phyloP scores from a whole-genome alignment of 1,140 invertebrate genomes.

The Helicoverpa armigera region DNA sequence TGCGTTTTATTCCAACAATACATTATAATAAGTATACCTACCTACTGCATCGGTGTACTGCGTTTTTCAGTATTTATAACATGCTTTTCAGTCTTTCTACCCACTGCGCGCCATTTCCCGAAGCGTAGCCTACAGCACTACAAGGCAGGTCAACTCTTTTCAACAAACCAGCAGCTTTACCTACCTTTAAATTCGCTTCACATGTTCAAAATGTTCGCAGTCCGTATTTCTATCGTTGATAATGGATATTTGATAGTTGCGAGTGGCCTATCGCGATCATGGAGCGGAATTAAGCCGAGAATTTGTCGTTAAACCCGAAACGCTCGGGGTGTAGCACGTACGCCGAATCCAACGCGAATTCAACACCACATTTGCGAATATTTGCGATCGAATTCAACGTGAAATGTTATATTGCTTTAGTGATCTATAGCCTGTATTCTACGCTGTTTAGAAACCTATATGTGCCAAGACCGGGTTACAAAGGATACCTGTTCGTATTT shows the following conservation, averaged over 20 bases:
- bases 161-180: neutral
- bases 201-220: conserved; percentile 22
- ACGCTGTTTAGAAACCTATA: neutral
- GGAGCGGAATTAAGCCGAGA: conserved; percentile 27
- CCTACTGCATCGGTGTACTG: no score
- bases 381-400: conserved; percentile 37
- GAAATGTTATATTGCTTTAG: conserved; percentile 28
- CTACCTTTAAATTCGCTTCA: neutral
- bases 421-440: neutral
- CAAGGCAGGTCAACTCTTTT: neutral
- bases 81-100: neutral
- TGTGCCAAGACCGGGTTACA: neutral
- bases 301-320: conserved; percentile 40
- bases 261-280: conserved; percentile 43
- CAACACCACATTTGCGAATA: conserved; percentile 42
- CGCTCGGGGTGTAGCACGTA: conserved; percentile 4
- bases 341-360: conserved; percentile 22
- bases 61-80: neutral
- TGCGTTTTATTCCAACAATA: no score
- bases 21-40: no score
- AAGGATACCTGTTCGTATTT: conserved; percentile 7
- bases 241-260: conserved; percentile 22
- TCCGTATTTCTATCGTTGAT: conserved; percentile 3
- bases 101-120: neutral
- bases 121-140: neutral